Conservation (phyloP, 2,888 invertebrate genomes). For the Baccha elongata region DNA sequence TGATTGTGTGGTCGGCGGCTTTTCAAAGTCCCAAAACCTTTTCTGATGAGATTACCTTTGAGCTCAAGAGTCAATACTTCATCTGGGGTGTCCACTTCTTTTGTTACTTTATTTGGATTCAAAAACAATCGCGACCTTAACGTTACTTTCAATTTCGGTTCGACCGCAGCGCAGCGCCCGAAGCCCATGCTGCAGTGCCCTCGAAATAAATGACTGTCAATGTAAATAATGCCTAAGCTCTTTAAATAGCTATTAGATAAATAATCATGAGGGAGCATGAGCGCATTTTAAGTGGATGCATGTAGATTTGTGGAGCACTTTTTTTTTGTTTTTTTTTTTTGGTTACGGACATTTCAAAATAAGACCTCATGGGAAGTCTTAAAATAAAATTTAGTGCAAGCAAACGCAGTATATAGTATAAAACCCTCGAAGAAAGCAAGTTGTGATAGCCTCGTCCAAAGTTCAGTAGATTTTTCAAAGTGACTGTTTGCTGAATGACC, state of each 20-base stretch:
- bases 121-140: conserved; percentile 54
- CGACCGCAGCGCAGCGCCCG: not conserved
- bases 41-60: conserved; percentile 21
- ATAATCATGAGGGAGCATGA: conserved; percentile 38
- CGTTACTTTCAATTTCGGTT: conserved; percentile 61
- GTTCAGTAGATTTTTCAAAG: conserved; percentile 9
- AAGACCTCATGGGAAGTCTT: conserved; percentile 35
- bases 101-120: conserved; percentile 10
- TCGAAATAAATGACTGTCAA: conserved; percentile 57
- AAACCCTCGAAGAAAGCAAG: conserved; percentile 58
- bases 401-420: conserved; percentile 32
- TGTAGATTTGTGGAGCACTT: conserved; percentile 60
- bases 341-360: conserved; percentile 52
- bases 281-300: conserved; percentile 46
- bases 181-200: conserved; percentile 47
- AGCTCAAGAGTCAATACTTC: conserved; percentile 14
- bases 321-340: conserved; percentile 1
- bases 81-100: conserved; percentile 29
- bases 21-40: conserved; percentile 28
- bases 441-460: conserved; percentile 24
- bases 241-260: conserved; percentile 66
- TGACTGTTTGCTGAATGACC: conserved; percentile 23
- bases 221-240: conserved; percentile 67
- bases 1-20: conserved; percentile 4
- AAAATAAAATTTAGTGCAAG: conserved; percentile 37